These are phyloP conservation scores for Harpegnathos saltator DNA, from an alignment of 1,140 invertebrate genomes.

Conservation along the genomic window DNA sequence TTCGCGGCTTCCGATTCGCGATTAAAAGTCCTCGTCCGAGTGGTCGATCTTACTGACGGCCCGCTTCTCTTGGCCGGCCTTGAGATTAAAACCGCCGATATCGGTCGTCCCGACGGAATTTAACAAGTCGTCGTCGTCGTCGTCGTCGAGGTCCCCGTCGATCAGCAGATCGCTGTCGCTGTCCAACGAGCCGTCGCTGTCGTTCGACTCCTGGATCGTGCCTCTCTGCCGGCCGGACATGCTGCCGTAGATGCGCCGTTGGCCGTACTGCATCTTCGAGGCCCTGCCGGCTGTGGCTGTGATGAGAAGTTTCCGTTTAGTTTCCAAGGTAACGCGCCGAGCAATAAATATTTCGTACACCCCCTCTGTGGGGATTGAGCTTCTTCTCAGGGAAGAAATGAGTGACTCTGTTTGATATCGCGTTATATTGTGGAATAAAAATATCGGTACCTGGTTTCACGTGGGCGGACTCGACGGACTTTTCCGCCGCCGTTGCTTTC, in stretches of 20 bases:
- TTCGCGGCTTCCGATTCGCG: neutral
- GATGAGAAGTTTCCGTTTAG: constrained; percentile 40
- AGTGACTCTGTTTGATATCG: neutral
- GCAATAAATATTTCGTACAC: neutral
- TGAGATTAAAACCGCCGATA: constrained; percentile 77
- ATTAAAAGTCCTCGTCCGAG: constrained; percentile 84
- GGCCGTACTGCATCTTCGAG: constrained; percentile 78
- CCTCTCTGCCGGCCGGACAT: constrained; percentile 85
- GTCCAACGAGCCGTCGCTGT: constrained; percentile 82
- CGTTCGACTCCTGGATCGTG: constrained; percentile 81
- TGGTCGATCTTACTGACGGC: constrained; percentile 81
- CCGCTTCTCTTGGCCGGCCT: constrained; percentile 79
- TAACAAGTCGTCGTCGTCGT: constrained; percentile 83
- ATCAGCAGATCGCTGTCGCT: constrained; percentile 86
- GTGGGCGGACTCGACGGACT: constrained; percentile 71
- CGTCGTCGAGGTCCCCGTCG: constrained; percentile 84
- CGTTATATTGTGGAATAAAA: constrained; percentile 22
- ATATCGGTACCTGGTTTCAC: constrained; percentile 66
- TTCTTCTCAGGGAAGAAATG: too few relatives aligned
- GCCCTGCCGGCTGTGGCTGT: constrained; percentile 77
- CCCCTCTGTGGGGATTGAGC: too few relatives aligned
- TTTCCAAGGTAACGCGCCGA: neutral
- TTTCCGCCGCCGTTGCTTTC: constrained; percentile 76
- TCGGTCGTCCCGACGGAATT: constrained; percentile 72
- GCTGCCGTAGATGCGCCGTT: constrained; percentile 86